Base-by-base conservation (phyloP, 30 jellyfish, hydroid and myxozoan species). In the Aurelia sp. region DNA sequence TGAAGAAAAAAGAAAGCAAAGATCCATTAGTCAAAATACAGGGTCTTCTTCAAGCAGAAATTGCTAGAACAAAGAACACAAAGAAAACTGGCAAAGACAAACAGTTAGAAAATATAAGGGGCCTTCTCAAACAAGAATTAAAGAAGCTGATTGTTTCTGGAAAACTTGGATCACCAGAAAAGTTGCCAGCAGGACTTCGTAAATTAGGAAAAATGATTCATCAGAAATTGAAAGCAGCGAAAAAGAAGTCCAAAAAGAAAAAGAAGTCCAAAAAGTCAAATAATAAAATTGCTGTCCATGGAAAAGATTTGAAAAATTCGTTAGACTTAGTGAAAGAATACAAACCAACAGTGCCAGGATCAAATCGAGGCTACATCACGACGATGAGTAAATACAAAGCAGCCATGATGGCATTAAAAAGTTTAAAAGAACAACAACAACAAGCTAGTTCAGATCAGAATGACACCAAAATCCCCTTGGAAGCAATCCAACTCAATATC, bases 11-110 rank as follows among this genome's bases (percentile, higher is more conserved):
- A 19, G 71, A 65, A 13, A 37, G 23, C 57, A 78, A 84, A 35
- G 98, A 94, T 58, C 99, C 99, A n/a, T 76, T 94, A 66, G 90
- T 67, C 0, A 96, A 86, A 62, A 90, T 95, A 30, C 97, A 90
- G 41, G 85, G 85, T 16, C 90, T 95, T n/a, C 89, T 95, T 27
- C 81, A 95, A 47, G 99, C 96, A 3, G 99, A 89, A 69, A 89
- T 89, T 71, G 18, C 23, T 40, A 73, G 97, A 50, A 78, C 89
- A 62, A 70, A 79, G 23, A 71, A 51, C 88, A 79, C 73, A 57
- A 71, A 79, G 89, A 19, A 71, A 20, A 79, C 72, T 7, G 85
- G 88, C 41, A 59, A 60, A 6, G 96, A 88, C 80, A 71, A 72
- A 66, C 96, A 88, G 35, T 65, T 88, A 11, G 96, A 88, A n/a